These are phyloP conservation scores for Clostera curtula DNA, from an alignment of 2,888 invertebrate species.

Conservation along the genomic window DNA sequence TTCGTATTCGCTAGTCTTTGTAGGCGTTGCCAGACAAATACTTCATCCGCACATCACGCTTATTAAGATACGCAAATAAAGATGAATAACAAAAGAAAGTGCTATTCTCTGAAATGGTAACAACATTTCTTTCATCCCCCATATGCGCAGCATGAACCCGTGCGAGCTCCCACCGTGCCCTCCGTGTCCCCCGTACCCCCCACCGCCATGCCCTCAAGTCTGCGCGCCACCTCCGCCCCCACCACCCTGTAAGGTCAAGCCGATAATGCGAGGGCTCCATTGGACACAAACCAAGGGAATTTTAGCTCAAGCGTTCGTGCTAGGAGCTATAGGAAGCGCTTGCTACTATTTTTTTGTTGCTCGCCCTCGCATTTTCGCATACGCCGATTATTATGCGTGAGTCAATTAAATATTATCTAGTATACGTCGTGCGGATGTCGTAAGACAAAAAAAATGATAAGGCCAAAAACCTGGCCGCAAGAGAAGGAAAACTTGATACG, in stretches of 20 bases:
- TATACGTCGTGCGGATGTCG: background rate
- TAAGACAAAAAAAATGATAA: background rate
- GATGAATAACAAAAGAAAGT: too few relatives aligned
- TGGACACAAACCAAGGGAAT: conserved; percentile 75
- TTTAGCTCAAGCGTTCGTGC: conserved; percentile 60
- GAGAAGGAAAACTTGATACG: conserved; percentile 2
- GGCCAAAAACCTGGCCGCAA: background rate
- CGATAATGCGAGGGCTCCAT: conserved; percentile 82
- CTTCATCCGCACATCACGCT: background rate
- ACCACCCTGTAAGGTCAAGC: conserved; percentile 54
- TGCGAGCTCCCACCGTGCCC: conserved; percentile 30
- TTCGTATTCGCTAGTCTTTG: background rate
- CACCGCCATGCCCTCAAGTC: conserved; percentile 34
- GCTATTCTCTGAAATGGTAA: too few relatives aligned
- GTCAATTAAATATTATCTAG: conserved; percentile 16
- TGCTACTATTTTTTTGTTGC: conserved; percentile 64
- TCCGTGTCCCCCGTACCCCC: conserved; percentile 42
- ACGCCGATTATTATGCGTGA: conserved; percentile 87
- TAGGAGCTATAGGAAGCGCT: conserved; percentile 50
- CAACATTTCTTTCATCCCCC: conserved; percentile 6
- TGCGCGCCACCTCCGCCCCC: conserved; percentile 39
- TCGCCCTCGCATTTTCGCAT: conserved; percentile 72
- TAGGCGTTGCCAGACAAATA: background rate
- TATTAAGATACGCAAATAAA: background rate
- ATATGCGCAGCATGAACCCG: conserved; percentile 21